Conservation (phyloP, 2,113 vertebrate species). For the Numida meleagris region DNA sequence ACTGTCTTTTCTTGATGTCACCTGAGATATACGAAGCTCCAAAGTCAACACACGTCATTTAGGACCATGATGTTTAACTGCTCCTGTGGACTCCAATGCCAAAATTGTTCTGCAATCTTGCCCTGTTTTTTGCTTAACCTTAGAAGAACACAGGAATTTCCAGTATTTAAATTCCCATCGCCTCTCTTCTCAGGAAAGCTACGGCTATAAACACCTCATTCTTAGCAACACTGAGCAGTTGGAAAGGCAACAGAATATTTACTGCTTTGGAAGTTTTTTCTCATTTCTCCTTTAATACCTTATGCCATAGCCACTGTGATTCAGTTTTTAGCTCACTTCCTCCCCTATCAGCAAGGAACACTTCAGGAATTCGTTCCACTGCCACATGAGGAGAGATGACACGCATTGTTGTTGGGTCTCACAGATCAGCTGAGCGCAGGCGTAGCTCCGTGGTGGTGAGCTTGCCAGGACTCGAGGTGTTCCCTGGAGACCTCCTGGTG, state of each 20-base stretch:
- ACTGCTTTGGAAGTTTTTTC: not conserved
- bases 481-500: conserved; percentile 89
- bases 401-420: not conserved
- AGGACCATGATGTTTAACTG: not conserved
- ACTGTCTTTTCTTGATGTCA: not conserved
- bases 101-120: not conserved
- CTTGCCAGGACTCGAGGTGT: conserved; percentile 85
- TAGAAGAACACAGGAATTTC: not conserved
- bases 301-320: rapidly evolving
- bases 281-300: not conserved
- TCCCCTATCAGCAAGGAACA: not conserved
- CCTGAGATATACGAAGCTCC: not conserved
- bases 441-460: conserved; percentile 88
- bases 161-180: not conserved
- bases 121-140: not conserved
- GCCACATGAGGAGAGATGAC: rapidly evolving
- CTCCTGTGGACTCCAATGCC: not conserved
- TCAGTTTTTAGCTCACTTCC: not conserved
- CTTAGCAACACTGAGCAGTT: not conserved
- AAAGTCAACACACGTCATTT: not conserved
- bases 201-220: not conserved
- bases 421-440: conserved; percentile 79
- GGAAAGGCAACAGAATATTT: not conserved
- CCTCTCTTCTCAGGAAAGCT: not conserved
- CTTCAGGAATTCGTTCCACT: not conserved